Evolutionary conservation across 1,140 invertebrate species (phyloP).

Genomic region (Pogonomyrmex californicus): DNA sequence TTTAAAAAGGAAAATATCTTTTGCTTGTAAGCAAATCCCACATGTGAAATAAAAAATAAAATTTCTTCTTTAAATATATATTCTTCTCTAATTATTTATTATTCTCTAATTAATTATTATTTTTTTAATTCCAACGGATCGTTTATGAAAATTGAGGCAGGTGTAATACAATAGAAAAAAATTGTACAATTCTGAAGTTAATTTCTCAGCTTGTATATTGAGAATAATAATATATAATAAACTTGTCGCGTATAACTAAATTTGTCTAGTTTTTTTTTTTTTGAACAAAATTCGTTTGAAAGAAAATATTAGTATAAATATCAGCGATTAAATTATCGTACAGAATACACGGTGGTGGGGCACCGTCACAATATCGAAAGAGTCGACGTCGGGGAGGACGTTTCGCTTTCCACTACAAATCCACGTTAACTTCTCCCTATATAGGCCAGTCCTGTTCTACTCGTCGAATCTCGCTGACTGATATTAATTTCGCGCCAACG

Average conservation of each 20-base stretch:
- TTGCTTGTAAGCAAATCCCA: not conserved
- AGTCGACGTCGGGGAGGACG: slow-evolving; percentile 45
- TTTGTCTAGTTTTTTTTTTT: not conserved
- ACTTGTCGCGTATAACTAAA: too few relatives aligned
- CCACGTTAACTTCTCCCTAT: slow-evolving; percentile 59
- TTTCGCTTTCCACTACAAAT: slow-evolving; percentile 76
- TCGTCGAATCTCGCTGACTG: slow-evolving; percentile 67
- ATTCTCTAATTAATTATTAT: not conserved
- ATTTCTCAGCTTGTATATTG: not conserved
- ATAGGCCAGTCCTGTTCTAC: slow-evolving; percentile 72
- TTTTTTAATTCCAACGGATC: not conserved
- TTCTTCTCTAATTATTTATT: not conserved
- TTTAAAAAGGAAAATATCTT: too few relatives aligned
- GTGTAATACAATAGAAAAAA: not conserved
- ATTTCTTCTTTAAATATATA: not conserved
- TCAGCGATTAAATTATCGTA: not conserved
- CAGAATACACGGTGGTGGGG: slow-evolving; percentile 30
- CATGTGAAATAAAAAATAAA: not conserved
- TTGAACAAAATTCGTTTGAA: not conserved
- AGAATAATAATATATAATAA: too few relatives aligned
- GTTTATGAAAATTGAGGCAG: not conserved
- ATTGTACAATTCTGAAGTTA: not conserved
- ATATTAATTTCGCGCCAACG: not conserved
- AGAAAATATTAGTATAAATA: too few relatives aligned
- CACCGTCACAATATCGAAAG: slow-evolving; percentile 15